Base-by-base conservation (phyloP, 2,888 invertebrate genomes). In the Atherix ibis region DNA sequence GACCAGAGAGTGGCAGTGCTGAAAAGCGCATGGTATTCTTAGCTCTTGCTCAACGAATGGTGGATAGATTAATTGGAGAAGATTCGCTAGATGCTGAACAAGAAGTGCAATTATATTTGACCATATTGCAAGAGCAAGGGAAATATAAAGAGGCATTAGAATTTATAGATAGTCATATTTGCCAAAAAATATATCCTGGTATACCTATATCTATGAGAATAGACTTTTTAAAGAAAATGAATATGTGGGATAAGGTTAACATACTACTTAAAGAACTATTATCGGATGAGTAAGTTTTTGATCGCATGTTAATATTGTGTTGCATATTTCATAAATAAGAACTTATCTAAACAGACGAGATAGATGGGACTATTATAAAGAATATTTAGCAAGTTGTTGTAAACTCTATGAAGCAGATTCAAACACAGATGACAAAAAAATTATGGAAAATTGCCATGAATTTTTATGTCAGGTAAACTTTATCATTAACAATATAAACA, bases 11-110 rank as follows among this genome's bases (percentile, higher is more conserved):
- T 9, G 63, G 63, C 5, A 69, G 73, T 46, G 55, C 58, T 5
- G 64, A 67, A 2, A 76, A 76, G 51, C 64, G 62, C 42, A 72
- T 70, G 41, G 71, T 95, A 43, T 73, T 83, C 17, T 67, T 94
- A 18, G 76, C 83, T 3, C 65, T 97, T 39, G 95, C 95, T 5
- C 89, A 92, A 57, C 71, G 87, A 55, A 94, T 97, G 95, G 77
- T 92, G 18, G 73, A 80, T 46, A 94, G 92, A 56, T 75, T 87
- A 52, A 78, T 91, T 35, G 65, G 71, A 4, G 88, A 91, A 41
- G 78, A 81, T 44, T 88, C 85, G 64, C 68, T 89, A 50, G 88
- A 91, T 54, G 85, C 89, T 0, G 94, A 94, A 55, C 89, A 89
- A 60, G 95, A 97, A 58, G 80, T 91, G 1, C 76, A 85, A 37